Evolutionary conservation across 2,113 vertebrate genomes (phyloP).

Genomic region (Poecile atricapillus): DNA sequence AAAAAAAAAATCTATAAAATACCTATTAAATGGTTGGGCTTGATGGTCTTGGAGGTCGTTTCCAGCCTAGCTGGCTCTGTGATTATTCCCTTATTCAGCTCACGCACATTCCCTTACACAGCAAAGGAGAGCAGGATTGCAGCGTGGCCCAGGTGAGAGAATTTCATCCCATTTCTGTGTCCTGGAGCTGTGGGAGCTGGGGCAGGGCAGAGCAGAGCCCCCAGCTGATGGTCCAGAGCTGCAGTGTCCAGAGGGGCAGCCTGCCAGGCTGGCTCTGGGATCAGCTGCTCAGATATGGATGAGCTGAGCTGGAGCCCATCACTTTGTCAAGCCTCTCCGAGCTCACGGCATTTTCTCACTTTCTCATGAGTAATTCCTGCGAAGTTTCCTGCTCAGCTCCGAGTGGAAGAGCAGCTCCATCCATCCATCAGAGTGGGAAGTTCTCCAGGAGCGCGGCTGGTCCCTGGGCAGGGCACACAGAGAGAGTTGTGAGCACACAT

Average conservation of each 20-base stretch:
- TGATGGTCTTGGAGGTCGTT: not conserved
- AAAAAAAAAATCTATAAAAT: not conserved
- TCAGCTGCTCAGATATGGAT: conserved; percentile 19
- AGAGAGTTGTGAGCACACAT: conserved; percentile 18
- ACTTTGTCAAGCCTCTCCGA: not conserved
- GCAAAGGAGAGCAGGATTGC: accelerated
- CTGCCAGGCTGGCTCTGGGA: not conserved
- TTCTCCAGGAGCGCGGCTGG: not conserved
- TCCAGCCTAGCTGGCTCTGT: accelerated
- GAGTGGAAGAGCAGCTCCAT: not conserved
- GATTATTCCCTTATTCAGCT: accelerated
- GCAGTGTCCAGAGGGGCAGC: not conserved
- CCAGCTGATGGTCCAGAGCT: not conserved
- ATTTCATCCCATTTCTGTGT: accelerated
- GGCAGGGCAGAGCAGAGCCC: not conserved
- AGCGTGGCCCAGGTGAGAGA: accelerated
- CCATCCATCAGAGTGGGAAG: conserved; percentile 22
- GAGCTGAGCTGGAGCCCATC: conserved; percentile 22
- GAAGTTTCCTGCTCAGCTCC: not conserved
- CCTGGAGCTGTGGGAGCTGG: not conserved
- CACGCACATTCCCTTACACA: not conserved
- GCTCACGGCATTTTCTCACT: not conserved
- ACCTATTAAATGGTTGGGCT: not conserved
- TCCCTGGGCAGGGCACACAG: not conserved
- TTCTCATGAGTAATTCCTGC: conserved; percentile 4